Conservation (phyloP, 2,888 invertebrate genomes). For the Folsomia candida region DNA sequence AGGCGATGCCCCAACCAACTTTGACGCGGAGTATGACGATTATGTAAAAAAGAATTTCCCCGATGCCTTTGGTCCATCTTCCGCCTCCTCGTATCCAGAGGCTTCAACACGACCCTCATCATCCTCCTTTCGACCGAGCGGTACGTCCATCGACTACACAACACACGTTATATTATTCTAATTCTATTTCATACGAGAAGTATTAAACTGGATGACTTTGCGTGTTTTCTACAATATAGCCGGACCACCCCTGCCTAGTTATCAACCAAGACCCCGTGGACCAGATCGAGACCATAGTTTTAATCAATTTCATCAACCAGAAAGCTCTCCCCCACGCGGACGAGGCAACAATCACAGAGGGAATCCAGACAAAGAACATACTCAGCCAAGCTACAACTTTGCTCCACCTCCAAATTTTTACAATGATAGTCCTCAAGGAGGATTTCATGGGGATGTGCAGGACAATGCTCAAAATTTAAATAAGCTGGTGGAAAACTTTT, state of each 20-base stretch:
- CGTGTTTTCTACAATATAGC: conserved; percentile 7
- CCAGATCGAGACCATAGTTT: not conserved
- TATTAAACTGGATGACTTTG: no score
- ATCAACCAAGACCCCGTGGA: not conserved
- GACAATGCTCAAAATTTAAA: conserved; percentile 60
- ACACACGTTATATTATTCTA: no score
- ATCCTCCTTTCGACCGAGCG: conserved; percentile 27
- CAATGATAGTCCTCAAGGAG: conserved; percentile 14
- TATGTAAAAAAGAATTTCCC: conserved; percentile 57
- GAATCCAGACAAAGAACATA: conserved; percentile 37
- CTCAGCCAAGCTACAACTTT: conserved; percentile 41
- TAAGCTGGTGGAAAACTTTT: conserved; percentile 70
- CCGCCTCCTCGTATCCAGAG: not conserved
- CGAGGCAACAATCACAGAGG: conserved; percentile 16
- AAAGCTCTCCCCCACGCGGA: not conserved
- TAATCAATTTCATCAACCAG: not conserved
- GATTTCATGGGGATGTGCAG: conserved; percentile 52
- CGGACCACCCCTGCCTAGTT: conserved; percentile 13
- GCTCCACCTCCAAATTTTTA: conserved; percentile 41
- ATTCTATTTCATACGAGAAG: no score
- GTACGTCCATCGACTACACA: conserved; percentile 16
- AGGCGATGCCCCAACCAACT: conserved; percentile 13
- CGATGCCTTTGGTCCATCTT: conserved; percentile 50
- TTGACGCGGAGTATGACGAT: conserved; percentile 54
- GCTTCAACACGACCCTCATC: conserved; percentile 25